Conservation (phyloP, 2,888 invertebrate species). For the Therioaphis trifolii region DNA sequence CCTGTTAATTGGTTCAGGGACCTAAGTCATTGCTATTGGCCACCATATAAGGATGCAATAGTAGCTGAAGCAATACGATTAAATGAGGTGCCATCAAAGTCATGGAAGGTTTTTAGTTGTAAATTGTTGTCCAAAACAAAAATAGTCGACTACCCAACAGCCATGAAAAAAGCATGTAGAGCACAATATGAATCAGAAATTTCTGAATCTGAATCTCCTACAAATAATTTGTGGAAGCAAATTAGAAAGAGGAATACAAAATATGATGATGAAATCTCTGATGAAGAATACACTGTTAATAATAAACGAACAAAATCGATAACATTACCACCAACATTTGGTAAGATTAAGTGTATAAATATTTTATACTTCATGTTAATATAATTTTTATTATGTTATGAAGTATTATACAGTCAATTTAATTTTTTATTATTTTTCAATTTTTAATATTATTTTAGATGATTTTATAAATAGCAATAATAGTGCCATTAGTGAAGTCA, state of each 20-base stretch:
- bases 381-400: not conserved
- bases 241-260: not conserved
- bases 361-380: not conserved
- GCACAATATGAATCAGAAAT: not conserved
- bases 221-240: too few species aligned
- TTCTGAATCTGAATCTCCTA: too few species aligned
- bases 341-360: too few species aligned
- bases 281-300: not conserved
- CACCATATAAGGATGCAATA: not conserved
- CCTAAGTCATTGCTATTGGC: not conserved
- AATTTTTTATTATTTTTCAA: not conserved
- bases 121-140: not conserved
- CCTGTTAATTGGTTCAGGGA: not conserved
- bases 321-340: not conserved
- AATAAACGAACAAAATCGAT: not conserved
- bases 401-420: not conserved
- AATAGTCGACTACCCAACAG: not conserved
- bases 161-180: not conserved
- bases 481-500: too few species aligned
- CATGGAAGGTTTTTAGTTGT: not conserved
- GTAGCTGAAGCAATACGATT: not conserved
- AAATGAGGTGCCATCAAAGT: not conserved
- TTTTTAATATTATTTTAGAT: not conserved
- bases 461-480: not conserved
- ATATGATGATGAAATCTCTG: not conserved